Base-by-base conservation (phyloP, 1,140 invertebrate genomes). In the Drosophila punjabiensis region DNA sequence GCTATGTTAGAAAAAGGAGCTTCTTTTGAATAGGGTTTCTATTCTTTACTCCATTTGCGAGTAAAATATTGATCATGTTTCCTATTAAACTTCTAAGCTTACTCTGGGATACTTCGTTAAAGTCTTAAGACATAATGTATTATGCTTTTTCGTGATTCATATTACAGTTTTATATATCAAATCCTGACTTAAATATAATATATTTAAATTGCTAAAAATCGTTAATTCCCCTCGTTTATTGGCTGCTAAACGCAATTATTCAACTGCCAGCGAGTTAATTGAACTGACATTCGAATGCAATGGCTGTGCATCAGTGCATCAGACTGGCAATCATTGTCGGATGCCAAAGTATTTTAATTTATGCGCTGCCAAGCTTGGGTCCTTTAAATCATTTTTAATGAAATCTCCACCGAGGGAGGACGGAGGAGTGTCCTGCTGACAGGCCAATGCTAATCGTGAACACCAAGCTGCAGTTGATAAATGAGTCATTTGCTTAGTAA, bases 401-500 rank as follows among this genome's bases (percentile, higher is more conserved):
- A 82, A 89, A 89, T 86, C 77, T 81, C 61, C 71, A 62, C 56
- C 55, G 39, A 47, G 37, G 2, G 18, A 48, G 45, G 11, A 6
- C 16, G 20, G 50, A 65, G 33, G 53, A 16, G 33, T 16, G 13
- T 16, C 33, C 58, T 64, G 43, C 52, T 61, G 65, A 71, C 83
- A 81, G 69, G 48, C 47, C 53, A 53, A 53, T 50, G 86, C 85
- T 88, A 90, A 88, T 85, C 86, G 65, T 10, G 48, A 61, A 52
- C 63, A 39, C 47, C 52, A 20, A 4, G 20, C 70, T 89, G 73
- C 78, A 69, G 61, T 86, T 90, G 87, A 90, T 90, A 90, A 90
- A 90, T 90, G 86, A 90, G 82, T 68, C 86, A 90, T 90, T 90
- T 90, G 82, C 79, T 82, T 81, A 86, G 86, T 90, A 90, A 90